phyloP scores from a whole-genome alignment of 1,140 invertebrate genomes.

The Dufourea novaeangliae region DNA sequence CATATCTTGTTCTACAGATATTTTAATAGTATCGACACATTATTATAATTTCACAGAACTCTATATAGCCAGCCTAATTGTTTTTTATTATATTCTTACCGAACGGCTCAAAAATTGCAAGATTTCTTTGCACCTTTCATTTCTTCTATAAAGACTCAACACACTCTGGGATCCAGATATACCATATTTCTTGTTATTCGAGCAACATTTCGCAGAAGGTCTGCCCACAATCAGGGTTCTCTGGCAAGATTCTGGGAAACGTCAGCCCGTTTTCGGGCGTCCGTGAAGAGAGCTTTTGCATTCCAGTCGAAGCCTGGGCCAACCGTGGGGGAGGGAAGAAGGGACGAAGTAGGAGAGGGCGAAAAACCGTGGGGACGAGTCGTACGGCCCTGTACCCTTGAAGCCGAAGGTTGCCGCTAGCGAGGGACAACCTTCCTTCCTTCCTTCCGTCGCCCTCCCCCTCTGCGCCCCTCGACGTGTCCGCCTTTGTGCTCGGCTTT shows the following conservation, averaged over 20 bases:
- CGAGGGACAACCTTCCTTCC: constrained; percentile 69
- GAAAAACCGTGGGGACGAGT: constrained; percentile 57
- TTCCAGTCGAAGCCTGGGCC: constrained; percentile 19
- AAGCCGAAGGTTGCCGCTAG: constrained; percentile 75
- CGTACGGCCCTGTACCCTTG: constrained; percentile 78
- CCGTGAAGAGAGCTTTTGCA: constrained; percentile 44
- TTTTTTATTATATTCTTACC: too few species aligned
- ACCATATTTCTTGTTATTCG: too few species aligned
- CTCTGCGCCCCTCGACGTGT: constrained; percentile 11
- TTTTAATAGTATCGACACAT: too few species aligned
- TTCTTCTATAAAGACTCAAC: too few species aligned
- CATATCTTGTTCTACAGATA: too few species aligned
- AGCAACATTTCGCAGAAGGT: too few species aligned
- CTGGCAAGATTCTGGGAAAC: constrained; percentile 9
- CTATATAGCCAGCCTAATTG: too few species aligned
- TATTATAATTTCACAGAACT: too few species aligned
- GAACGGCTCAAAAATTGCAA: too few species aligned
- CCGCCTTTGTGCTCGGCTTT: constrained; percentile 54
- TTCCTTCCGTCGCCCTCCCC: constrained; percentile 44
- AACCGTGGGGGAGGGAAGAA: constrained; percentile 21
- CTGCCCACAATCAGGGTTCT: too few species aligned
- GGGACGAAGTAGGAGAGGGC: constrained; percentile 35
- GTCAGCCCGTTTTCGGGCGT: constrained; percentile 10
- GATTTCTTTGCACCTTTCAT: too few species aligned
- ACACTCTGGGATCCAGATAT: too few species aligned